Conservation (phyloP, 1,140 invertebrate genomes). For the Drosophila orosa region DNA sequence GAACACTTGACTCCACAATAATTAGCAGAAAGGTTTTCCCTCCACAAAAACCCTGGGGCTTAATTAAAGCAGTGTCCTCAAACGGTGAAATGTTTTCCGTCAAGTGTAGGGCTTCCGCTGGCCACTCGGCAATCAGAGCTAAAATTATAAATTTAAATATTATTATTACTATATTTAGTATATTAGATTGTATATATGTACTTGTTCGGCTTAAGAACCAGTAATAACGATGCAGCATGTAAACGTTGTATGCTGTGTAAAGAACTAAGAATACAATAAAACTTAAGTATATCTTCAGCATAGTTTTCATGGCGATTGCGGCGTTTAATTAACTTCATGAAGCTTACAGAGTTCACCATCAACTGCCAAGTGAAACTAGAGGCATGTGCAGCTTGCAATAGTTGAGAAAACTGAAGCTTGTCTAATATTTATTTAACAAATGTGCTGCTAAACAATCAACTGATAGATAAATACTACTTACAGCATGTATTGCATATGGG, state of each 20-base stretch:
- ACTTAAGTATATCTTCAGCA: neutral
- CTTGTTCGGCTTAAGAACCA: neutral
- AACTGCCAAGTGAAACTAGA: neutral
- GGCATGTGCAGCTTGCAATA: neutral
- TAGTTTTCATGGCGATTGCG: neutral
- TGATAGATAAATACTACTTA: neutral
- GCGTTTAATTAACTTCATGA: neutral
- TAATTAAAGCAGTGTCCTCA: slow-evolving; percentile 88
- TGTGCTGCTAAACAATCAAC: neutral
- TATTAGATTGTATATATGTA: neutral
- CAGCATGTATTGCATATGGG: neutral
- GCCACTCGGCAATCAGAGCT: slow-evolving; percentile 86
- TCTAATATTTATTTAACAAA: slow-evolving; percentile 5
- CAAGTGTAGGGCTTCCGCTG: slow-evolving; percentile 89
- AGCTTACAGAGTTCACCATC: neutral
- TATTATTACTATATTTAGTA: neutral
- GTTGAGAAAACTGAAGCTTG: neutral
- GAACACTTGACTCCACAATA: slow-evolving; percentile 89
- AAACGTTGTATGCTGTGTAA: slow-evolving; percentile 1
- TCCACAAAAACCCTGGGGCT: slow-evolving; percentile 86
- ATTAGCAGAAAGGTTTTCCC: slow-evolving; percentile 88
- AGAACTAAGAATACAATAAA: neutral
- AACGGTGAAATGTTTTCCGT: slow-evolving; percentile 88
- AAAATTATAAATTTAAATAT: slow-evolving; percentile 3
- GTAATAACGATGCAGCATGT: neutral